Percentiles rank a stretch among this genome's conserved stretches.
phyloP scores from a whole-genome alignment of 30 jellyfish, hydroid and myxozoan species.

The Calvadosia cruxmelitensis region DNA sequence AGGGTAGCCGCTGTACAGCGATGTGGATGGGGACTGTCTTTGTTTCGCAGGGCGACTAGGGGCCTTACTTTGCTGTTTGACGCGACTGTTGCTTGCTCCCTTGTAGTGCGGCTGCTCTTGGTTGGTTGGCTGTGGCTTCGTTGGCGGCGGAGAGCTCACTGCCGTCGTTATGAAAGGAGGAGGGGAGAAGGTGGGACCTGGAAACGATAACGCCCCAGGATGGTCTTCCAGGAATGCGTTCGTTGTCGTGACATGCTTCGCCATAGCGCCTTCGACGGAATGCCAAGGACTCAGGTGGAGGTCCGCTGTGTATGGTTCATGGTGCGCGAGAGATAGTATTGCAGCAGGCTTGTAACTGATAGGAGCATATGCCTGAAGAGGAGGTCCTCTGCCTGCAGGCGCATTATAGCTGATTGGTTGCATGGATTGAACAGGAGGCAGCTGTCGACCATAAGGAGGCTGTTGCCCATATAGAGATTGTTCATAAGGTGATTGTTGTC shows the following conservation, averaged over 20 bases:
- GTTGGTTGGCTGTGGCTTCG: background rate
- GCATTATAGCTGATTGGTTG: too few relatives aligned
- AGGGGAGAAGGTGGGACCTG: constrained; percentile 95
- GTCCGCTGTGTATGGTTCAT: too few relatives aligned
- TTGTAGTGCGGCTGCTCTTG: background rate
- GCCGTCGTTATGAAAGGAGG: constrained; percentile 63
- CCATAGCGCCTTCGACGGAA: too few relatives aligned
- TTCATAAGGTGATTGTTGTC: background rate
- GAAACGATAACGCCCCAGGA: constrained; percentile 43
- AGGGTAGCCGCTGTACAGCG: background rate
- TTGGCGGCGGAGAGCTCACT: background rate
- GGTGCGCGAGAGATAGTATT: too few relatives aligned
- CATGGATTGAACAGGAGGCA: too few relatives aligned
- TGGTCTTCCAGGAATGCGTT: background rate
- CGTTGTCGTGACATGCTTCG: background rate
- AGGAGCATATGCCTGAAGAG: too few relatives aligned
- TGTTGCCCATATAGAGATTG: background rate
- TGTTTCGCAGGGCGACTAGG: background rate
- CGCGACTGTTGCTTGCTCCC: background rate
- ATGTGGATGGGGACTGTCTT: background rate
- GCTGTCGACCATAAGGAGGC: too few relatives aligned
- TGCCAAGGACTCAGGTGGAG: too few relatives aligned
- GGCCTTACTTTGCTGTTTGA: background rate
- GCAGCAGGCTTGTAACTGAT: too few relatives aligned
- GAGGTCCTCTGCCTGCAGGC: too few relatives aligned